Base-by-base conservation (phyloP, 2,797 vertebrate species). In the Chelmon rostratus region DNA sequence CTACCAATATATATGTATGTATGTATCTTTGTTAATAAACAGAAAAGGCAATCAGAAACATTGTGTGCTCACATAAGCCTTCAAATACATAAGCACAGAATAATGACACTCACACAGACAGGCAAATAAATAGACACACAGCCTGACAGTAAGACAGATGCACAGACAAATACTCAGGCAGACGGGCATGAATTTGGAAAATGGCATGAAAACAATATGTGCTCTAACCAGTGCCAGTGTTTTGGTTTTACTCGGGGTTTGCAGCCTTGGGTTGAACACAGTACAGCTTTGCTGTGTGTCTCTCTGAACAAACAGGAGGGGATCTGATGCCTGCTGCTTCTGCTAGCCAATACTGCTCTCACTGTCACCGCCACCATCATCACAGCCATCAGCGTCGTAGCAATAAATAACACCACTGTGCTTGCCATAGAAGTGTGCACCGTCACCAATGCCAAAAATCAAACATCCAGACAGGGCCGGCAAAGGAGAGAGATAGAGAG, bases 301-400 rank as follows among this genome's bases (percentile, higher is more conserved):
- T 91, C 88, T 86, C 85, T 89, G 92, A 91, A 88, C 90, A 91
- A 95, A 93, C 92, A 91, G 90, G 85, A 91, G 89, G 86, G 81
- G 84, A 90, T 91, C 88, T 89, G 89, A 74, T 77, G 91, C 90
- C 88, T 88, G 85, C 88, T 88, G 90, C 86, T 88, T 85, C 79
- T 84, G 87, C 86, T 84, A 86, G 91, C 91, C 91, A 93, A 92
- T 70, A 84, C 77, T 58, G 81, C 91, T 92, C 88, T 88, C 91
- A 89, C 88, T 90, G 91, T 91, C 91, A 91, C 73, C 44, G 38
- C 90, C 86, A 87, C 86, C 88, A 88, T 86, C 91, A 91, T 89
- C 89, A 84, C 90, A 83, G 89, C 88, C 89, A 86, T 89, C 89
- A 85, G 84, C 83, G 58, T 50, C 83, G 66, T 76, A 75, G 85